phyloP scores from a whole-genome alignment of 2,797 vertebrate genomes.

The Pristis pectinata region DNA sequence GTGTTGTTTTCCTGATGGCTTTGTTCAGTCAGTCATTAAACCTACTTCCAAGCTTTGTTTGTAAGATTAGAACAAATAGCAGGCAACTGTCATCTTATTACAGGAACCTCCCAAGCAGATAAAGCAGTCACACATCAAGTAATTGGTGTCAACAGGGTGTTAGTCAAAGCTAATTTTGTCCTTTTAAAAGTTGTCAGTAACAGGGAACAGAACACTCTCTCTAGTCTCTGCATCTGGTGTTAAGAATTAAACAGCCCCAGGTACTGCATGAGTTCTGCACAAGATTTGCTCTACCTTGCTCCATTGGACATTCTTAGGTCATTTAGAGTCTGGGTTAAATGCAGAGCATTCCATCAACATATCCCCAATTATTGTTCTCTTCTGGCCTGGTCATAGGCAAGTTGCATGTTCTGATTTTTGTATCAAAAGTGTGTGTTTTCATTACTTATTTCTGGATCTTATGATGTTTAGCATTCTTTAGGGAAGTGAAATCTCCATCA shows the following conservation, averaged over 20 bases:
- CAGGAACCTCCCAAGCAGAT: neutral
- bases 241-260: neutral
- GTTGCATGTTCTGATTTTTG: neutral
- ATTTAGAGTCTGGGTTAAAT: neutral
- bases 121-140: neutral
- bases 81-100: neutral
- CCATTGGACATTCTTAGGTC: neutral
- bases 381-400: neutral
- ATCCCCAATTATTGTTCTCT: neutral
- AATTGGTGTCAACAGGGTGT: neutral
- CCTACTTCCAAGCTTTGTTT: neutral
- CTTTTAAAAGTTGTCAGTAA: neutral
- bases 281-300: neutral
- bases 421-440: neutral
- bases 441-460: neutral
- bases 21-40: neutral
- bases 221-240: neutral
- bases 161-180: neutral
- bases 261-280: too few species aligned
- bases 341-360: neutral
- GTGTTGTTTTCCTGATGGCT: neutral
- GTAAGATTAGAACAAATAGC: neutral
- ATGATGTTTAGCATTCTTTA: neutral
- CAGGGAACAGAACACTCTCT: neutral
- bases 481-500: neutral